Evolutionary conservation across 2,888 invertebrate genomes (phyloP).

Genomic region (Heteropelma amictum): DNA sequence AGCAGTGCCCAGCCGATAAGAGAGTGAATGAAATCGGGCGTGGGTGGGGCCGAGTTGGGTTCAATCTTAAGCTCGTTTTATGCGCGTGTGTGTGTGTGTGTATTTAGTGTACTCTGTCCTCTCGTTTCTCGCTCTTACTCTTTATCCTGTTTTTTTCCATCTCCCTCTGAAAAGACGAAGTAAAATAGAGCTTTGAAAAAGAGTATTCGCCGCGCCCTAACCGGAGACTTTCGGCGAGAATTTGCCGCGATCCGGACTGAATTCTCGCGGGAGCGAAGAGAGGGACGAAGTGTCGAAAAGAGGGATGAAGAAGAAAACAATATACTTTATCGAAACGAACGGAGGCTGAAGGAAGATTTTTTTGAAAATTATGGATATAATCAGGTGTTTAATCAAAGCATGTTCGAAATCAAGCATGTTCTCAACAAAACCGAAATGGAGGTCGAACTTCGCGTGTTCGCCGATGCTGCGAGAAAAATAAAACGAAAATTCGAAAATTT

Average conservation of each 20-base stretch:
- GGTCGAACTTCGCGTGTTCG: too few species aligned
- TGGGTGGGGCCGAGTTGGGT: slow-evolving; percentile 8
- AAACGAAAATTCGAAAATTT: too few species aligned
- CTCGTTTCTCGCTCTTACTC: neutral
- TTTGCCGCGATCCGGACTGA: slow-evolving; percentile 15
- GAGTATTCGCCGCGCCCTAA: slow-evolving; percentile 44
- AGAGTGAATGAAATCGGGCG: slow-evolving; percentile 49
- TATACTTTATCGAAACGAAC: too few species aligned
- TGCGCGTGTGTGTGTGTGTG: neutral
- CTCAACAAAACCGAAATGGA: too few species aligned
- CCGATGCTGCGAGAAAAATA: too few species aligned
- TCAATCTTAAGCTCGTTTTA: slow-evolving; percentile 14
- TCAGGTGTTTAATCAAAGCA: too few species aligned
- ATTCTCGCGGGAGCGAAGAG: too few species aligned
- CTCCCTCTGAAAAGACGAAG: slow-evolving; percentile 24
- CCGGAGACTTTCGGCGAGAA: slow-evolving; percentile 26
- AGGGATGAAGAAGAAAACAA: neutral
- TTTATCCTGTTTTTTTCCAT: neutral
- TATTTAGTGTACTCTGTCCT: neutral
- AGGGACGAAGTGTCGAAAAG: slow-evolving; percentile 4
- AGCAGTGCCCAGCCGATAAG: slow-evolving; percentile 44
- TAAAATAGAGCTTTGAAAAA: slow-evolving; percentile 45
- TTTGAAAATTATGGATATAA: too few species aligned
- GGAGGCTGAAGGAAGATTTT: too few species aligned
- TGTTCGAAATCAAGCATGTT: too few species aligned